Conservation (phyloP, 2,888 invertebrate species). For the Yponomeuta evonymella region DNA sequence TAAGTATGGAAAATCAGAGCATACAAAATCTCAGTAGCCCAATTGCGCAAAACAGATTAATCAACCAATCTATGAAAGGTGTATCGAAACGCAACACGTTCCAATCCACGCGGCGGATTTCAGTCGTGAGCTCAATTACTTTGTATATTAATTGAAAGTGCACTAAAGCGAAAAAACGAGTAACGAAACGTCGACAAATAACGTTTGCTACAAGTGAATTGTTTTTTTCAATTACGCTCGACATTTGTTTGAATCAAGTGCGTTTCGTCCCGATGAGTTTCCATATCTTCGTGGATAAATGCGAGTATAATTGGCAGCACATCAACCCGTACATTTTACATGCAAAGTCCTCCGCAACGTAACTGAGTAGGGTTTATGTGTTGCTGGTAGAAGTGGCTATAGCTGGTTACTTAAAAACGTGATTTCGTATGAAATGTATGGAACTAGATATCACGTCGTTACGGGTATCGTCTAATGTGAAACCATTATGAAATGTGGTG, state of each 20-base stretch:
- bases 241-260: background rate
- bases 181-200: constrained; percentile 12
- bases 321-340: too few species aligned
- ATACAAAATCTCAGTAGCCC: background rate
- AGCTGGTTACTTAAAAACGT: too few species aligned
- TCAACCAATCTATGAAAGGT: background rate
- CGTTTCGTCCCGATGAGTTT: background rate
- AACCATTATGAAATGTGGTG: too few species aligned
- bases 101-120: background rate
- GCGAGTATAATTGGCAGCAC: background rate
- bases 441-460: too few species aligned
- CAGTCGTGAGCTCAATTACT: constrained; percentile 15
- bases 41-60: background rate
- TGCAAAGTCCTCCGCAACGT: too few species aligned
- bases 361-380: too few species aligned
- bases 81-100: constrained; percentile 1
- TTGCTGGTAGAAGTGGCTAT: too few species aligned
- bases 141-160: constrained; percentile 14
- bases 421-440: too few species aligned
- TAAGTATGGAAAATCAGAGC: background rate
- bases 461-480: too few species aligned
- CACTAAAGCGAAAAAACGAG: constrained; percentile 5
- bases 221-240: constrained; percentile 11
- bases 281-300: background rate
- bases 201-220: constrained; percentile 8